Percentiles rank a stretch among this genome's conserved stretches.
Evolutionary conservation across 1,140 invertebrate species (phyloP).

Genomic region (Drosophila teissieri): DNA sequence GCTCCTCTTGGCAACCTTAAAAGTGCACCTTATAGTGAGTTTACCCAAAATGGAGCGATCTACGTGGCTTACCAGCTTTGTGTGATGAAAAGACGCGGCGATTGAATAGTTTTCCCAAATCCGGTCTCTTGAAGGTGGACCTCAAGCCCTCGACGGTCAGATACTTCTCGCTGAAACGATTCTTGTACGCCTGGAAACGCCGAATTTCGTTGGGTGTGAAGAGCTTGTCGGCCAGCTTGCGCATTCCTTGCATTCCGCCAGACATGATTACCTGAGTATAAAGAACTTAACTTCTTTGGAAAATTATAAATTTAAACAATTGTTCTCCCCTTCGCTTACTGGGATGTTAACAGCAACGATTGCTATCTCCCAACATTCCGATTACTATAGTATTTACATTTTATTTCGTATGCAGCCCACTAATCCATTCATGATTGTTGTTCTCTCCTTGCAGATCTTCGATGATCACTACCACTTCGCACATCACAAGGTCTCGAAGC

Average conservation of each 20-base stretch:
- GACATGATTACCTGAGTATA: conserved; percentile 20
- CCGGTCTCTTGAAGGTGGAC: conserved; percentile 10
- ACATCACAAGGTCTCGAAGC: conserved; percentile 89
- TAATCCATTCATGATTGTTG: no score
- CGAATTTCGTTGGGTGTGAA: conserved; percentile 62
- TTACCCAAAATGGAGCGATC: not conserved
- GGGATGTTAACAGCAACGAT: not conserved
- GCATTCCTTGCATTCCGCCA: conserved; percentile 25
- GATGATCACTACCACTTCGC: conserved; percentile 93
- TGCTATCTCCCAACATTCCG: not conserved
- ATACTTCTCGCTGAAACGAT: conserved; percentile 42
- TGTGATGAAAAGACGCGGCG: conserved; percentile 31
- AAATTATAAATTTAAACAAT: not conserved
- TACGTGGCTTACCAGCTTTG: conserved; percentile 10
- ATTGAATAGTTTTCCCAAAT: conserved; percentile 29
- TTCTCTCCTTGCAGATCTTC: conserved; percentile 88
- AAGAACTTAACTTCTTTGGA: not conserved
- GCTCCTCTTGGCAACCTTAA: conserved; percentile 1
- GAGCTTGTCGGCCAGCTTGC: conserved; percentile 48
- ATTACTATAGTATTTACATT: not conserved
- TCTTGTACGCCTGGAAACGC: conserved; percentile 53
- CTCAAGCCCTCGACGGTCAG: conserved; percentile 38
- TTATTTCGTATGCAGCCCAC: no score
- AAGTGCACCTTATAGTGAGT: no score
- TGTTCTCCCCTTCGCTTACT: not conserved